These are phyloP conservation scores for Bucorvus abyssinicus DNA, from an alignment of 2,797 vertebrate species.

Conservation along the genomic window DNA sequence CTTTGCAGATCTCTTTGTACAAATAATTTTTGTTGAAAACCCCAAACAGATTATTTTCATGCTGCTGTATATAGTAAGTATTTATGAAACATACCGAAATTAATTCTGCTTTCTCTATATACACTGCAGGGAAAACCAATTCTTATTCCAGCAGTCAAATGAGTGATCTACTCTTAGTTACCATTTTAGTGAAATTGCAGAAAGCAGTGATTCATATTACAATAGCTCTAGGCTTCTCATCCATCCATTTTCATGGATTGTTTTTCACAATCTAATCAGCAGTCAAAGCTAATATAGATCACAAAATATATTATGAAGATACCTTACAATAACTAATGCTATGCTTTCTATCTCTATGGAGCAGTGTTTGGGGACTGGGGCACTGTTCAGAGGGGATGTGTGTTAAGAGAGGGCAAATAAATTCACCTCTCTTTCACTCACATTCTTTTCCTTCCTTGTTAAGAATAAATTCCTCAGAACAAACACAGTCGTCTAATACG, in stretches of 20 bases:
- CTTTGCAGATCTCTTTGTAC: conserved; percentile 34
- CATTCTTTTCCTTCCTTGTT: neutral
- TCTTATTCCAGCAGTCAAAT: conserved; percentile 40
- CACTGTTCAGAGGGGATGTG: neutral
- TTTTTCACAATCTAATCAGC: conserved; percentile 28
- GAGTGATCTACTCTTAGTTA: conserved; percentile 10
- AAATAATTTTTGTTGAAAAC: neutral
- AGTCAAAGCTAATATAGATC: neutral
- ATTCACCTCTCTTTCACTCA: neutral
- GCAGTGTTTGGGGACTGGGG: neutral
- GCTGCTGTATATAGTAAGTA: neutral
- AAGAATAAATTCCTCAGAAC: neutral
- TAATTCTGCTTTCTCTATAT: neutral
- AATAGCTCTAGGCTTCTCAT: conserved; percentile 34
- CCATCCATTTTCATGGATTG: neutral
- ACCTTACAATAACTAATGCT: neutral
- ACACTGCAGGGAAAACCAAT: neutral
- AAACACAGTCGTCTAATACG: neutral
- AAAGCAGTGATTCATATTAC: neutral
- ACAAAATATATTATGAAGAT: neutral
- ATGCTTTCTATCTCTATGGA: neutral
- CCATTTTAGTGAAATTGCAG: conserved; percentile 4
- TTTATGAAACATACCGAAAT: conserved; percentile 55
- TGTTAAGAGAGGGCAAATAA: neutral
- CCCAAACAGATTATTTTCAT: conserved; percentile 23